Evolutionary conservation across 2,113 vertebrate species (phyloP).

Genomic region (Odontophorus gujanensis): DNA sequence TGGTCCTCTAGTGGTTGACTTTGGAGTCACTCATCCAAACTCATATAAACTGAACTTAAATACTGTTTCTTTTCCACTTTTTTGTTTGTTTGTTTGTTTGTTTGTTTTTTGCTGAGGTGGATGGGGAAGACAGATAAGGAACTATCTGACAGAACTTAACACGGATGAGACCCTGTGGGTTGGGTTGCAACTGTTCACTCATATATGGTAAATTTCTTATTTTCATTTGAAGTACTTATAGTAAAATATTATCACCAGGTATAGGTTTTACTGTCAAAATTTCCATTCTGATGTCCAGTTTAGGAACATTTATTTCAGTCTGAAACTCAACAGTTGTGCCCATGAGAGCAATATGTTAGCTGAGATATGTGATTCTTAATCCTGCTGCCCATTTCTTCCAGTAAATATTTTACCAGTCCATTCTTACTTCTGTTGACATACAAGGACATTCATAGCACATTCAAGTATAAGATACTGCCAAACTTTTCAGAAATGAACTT

Average conservation of each 20-base stretch:
- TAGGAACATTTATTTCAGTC: background rate
- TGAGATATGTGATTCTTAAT: constrained; percentile 35
- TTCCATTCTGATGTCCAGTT: background rate
- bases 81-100: background rate
- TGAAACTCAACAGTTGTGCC: background rate
- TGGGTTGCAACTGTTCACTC: background rate
- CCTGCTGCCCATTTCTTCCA: background rate
- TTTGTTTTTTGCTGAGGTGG: background rate
- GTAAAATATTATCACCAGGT: background rate
- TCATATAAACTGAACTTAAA: background rate
- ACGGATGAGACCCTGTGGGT: background rate
- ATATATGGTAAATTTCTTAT: background rate
- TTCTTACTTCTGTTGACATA: constrained; percentile 58
- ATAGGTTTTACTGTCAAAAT: background rate
- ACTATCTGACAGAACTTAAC: background rate
- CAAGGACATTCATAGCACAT: constrained; percentile 56
- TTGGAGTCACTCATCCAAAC: background rate
- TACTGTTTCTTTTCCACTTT: background rate
- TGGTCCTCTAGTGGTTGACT: background rate
- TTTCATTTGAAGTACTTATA: background rate
- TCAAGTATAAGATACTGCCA: constrained; percentile 53
- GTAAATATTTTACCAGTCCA: constrained; percentile 51
- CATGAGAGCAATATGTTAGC: background rate
- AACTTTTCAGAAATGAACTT: constrained; percentile 62
- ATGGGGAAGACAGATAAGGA: background rate